Conservation (phyloP, 2,888 invertebrate genomes). For the Diadromus collaris region DNA sequence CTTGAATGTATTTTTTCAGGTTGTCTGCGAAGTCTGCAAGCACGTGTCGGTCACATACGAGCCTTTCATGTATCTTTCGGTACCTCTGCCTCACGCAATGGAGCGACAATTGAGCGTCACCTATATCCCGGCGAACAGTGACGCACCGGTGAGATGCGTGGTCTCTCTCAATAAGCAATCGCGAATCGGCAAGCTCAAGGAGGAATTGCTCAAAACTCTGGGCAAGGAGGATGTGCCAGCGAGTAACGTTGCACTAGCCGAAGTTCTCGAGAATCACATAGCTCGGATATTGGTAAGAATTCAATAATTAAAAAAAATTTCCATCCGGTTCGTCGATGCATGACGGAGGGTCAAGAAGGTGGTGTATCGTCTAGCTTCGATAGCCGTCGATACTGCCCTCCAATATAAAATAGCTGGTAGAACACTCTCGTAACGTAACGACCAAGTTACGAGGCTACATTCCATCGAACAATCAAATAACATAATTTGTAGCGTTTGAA, state of each 20-base stretch:
- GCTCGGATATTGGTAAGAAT: slow-evolving; percentile 82
- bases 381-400: slow-evolving; percentile 78
- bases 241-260: slow-evolving; percentile 81
- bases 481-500: slow-evolving; percentile 2
- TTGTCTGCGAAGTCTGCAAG: slow-evolving; percentile 83
- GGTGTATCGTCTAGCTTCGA: slow-evolving; percentile 70
- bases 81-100: slow-evolving; percentile 84
- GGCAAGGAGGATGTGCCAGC: slow-evolving; percentile 77
- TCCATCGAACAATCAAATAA: slow-evolving; percentile 70
- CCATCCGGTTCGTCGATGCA: not conserved
- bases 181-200: slow-evolving; percentile 81
- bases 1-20: slow-evolving; percentile 77
- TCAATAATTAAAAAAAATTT: not conserved
- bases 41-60: slow-evolving; percentile 85
- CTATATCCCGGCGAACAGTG: slow-evolving; percentile 80
- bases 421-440: slow-evolving; percentile 77
- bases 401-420: slow-evolving; percentile 74
- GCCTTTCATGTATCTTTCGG: slow-evolving; percentile 86
- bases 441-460: slow-evolving; percentile 77
- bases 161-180: slow-evolving; percentile 83
- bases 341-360: slow-evolving; percentile 77
- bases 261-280: slow-evolving; percentile 83
- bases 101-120: slow-evolving; percentile 83
- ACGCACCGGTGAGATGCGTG: slow-evolving; percentile 80
- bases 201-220: slow-evolving; percentile 80